phyloP scores from a whole-genome alignment of 2,113 vertebrate genomes.

The Triplophysa dalaica region DNA sequence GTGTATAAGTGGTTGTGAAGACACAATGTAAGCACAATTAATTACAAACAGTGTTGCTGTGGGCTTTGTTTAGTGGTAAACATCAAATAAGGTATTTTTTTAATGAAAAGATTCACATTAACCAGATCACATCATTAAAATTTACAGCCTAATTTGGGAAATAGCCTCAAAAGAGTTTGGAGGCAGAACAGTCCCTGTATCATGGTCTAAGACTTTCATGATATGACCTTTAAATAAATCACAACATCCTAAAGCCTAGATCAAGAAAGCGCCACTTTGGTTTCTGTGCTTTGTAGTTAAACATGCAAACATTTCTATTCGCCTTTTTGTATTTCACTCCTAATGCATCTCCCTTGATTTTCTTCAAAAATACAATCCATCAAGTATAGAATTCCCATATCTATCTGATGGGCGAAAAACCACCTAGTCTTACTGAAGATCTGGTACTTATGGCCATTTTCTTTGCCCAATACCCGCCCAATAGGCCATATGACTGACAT shows the following conservation, averaged over 20 bases:
- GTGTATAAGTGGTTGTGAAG: constrained; percentile 32
- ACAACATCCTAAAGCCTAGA: constrained; percentile 65
- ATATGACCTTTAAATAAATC: constrained; percentile 63
- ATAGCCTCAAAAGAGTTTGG: constrained; percentile 61
- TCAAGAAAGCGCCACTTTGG: constrained; percentile 48
- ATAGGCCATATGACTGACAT: too few relatives aligned
- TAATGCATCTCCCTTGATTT: constrained; percentile 3
- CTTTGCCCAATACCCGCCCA: too few relatives aligned
- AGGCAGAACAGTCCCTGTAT: constrained; percentile 61
- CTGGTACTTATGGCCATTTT: too few relatives aligned
- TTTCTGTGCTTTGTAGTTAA: constrained; percentile 53
- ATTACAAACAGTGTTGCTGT: constrained; percentile 41
- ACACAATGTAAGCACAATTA: constrained; percentile 57
- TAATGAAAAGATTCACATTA: constrained; percentile 67
- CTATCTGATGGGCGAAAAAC: too few relatives aligned
- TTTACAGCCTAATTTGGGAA: constrained; percentile 70
- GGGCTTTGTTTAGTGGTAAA: constrained; percentile 61
- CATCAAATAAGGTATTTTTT: constrained; percentile 66
- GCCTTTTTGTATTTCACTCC: constrained; percentile 50
- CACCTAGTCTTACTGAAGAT: too few relatives aligned
- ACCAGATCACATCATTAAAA: constrained; percentile 68
- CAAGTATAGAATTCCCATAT: not conserved
- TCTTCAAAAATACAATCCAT: constrained; percentile 11
- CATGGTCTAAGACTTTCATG: constrained; percentile 60
- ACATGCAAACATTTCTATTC: constrained; percentile 38